These are phyloP conservation scores for Drosophila neonasuta DNA, from an alignment of 2,888 invertebrate species.

Conservation along the genomic window DNA sequence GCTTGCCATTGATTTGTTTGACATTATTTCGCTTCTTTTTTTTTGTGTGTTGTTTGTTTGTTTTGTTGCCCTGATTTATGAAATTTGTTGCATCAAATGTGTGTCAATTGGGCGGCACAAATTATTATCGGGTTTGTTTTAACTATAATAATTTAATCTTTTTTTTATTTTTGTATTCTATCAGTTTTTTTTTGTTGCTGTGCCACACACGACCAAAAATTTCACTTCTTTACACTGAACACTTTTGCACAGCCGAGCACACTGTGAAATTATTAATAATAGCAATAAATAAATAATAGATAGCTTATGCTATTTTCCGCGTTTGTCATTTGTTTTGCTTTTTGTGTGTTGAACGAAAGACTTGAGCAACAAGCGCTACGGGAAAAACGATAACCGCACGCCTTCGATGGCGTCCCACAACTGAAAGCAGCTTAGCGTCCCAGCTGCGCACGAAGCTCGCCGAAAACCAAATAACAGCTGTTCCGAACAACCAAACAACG, in stretches of 20 bases:
- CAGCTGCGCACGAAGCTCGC: conserved; percentile 27
- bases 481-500: conserved; percentile 21
- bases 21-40: conserved; percentile 57
- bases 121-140: conserved; percentile 20
- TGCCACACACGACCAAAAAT: not conserved
- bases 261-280: not conserved
- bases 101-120: conserved; percentile 47
- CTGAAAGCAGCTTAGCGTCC: conserved; percentile 35
- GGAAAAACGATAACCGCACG: conserved; percentile 46
- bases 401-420: conserved; percentile 54
- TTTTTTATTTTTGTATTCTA: not conserved
- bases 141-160: not conserved
- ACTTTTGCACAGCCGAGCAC: conserved; percentile 3
- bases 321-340: conserved; percentile 8
- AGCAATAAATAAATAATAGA: conserved; percentile 4
- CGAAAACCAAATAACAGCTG: conserved; percentile 47
- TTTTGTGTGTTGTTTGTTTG: not conserved
- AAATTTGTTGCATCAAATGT: conserved; percentile 46
- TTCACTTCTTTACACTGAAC: conserved; percentile 18
- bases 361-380: conserved; percentile 19
- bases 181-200: not conserved
- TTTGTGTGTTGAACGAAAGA: not conserved
- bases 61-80: conserved; percentile 59
- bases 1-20: conserved; percentile 69
- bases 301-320: conserved; percentile 6